A percentile compares a stretch with the other conserved stretches of the same genome.
These are phyloP conservation scores for Acleris emargana DNA, from an alignment of 2,888 invertebrate species.

Conservation along the genomic window DNA sequence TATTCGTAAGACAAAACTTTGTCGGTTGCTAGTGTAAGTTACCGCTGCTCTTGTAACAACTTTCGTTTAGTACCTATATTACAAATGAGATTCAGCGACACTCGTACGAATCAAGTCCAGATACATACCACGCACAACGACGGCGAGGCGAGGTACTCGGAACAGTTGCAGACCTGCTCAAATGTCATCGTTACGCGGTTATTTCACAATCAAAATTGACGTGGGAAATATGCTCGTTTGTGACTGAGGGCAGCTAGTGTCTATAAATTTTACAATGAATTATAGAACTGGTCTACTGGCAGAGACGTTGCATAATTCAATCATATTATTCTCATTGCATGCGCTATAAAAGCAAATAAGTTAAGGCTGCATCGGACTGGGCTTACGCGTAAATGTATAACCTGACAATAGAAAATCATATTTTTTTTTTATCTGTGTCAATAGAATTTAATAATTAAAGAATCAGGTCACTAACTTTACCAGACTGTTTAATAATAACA, in stretches of 20 bases:
- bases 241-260: constrained; percentile 62
- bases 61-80: too few species aligned
- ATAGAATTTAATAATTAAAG: too few species aligned
- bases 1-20: too few species aligned
- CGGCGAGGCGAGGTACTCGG: constrained; percentile 26
- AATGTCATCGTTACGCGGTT: constrained; percentile 77
- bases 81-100: too few species aligned
- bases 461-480: too few species aligned
- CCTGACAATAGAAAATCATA: background rate
- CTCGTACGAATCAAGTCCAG: background rate
- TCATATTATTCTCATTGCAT: constrained; percentile 55
- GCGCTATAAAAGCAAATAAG: constrained; percentile 35
- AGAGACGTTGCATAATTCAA: constrained; percentile 72
- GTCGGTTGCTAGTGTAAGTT: too few species aligned
- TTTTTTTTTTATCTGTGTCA: too few species aligned
- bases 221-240: constrained; percentile 82
- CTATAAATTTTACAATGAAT: constrained; percentile 79
- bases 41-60: too few species aligned
- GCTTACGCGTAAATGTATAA: background rate
- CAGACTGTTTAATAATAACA: too few species aligned
- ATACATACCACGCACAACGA: background rate
- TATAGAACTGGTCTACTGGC: constrained; percentile 63
- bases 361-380: background rate
- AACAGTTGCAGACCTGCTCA: constrained; percentile 53
- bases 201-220: constrained; percentile 81